Percentiles rank a stretch among this genome's conserved stretches.
phyloP scores from a whole-genome alignment of 1,140 invertebrate genomes.

The Diploscapter pachys region DNA sequence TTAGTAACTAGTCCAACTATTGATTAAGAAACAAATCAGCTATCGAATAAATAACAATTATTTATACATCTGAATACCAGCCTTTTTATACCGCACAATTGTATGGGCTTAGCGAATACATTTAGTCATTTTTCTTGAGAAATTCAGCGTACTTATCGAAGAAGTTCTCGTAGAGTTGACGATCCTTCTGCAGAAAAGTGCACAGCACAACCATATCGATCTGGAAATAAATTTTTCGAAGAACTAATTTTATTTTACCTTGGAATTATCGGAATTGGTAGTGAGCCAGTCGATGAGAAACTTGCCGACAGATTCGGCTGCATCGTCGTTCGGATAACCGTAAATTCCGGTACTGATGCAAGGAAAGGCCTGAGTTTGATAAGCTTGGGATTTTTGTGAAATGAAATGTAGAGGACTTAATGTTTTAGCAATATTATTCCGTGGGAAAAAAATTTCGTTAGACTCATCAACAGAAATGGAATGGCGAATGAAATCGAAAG shows the following conservation, averaged over 20 bases:
- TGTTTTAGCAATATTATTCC: neutral
- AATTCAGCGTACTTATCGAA: slow-evolving; percentile 12
- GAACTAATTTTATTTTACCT: neutral
- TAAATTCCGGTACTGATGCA: slow-evolving; percentile 35
- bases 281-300: slow-evolving; percentile 18
- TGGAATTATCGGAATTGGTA: slow-evolving; percentile 1
- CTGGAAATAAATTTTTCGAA: slow-evolving; percentile 14
- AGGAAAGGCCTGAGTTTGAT: slow-evolving; percentile 31
- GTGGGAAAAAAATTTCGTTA: no score
- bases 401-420: no score
- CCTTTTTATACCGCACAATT: no score
- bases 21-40: no score
- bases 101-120: no score
- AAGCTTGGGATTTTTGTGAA: no score
- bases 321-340: slow-evolving; percentile 34
- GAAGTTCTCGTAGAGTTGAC: slow-evolving; percentile 21
- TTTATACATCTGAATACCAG: no score
- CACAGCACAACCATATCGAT: slow-evolving; percentile 19
- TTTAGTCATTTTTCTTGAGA: no score
- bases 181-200: slow-evolving; percentile 21
- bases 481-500: slow-evolving; percentile 6
- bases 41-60: no score
- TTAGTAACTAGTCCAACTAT: no score
- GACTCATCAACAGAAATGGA: no score
- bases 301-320: slow-evolving; percentile 18